Evolutionary conservation across 2,888 invertebrate species (phyloP).

Genomic region (Heteromyza rotundicornis): DNA sequence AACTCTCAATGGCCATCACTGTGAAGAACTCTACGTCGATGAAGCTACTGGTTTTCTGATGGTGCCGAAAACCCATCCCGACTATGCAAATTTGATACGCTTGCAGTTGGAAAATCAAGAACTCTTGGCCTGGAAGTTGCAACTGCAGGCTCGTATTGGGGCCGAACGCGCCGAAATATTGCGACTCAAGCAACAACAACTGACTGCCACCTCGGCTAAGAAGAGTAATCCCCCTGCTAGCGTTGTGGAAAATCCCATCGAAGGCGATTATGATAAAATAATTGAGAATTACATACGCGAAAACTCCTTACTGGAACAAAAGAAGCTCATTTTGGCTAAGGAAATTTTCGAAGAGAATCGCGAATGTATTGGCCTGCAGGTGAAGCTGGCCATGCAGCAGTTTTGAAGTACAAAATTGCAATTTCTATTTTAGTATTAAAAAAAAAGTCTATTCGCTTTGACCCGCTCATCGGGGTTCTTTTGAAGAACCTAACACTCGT

Average conservation of each 20-base stretch:
- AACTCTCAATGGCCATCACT: neutral
- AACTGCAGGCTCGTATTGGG: slow-evolving; percentile 73
- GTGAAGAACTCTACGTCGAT: slow-evolving; percentile 39
- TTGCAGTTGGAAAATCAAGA: slow-evolving; percentile 73
- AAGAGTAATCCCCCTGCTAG: slow-evolving; percentile 14
- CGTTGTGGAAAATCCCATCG: neutral
- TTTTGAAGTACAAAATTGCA: no score
- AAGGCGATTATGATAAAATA: slow-evolving; percentile 63
- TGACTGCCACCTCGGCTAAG: neutral
- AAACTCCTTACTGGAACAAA: slow-evolving; percentile 72
- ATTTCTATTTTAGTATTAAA: no score
- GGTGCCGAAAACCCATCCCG: slow-evolving; percentile 65
- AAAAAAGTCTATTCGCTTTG: no score
- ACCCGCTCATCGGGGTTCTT: no score
- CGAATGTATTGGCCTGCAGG: slow-evolving; percentile 74
- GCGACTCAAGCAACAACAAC: slow-evolving; percentile 66
- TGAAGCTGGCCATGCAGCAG: slow-evolving; percentile 66
- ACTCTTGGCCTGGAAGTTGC: slow-evolving; percentile 71
- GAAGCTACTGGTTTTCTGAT: slow-evolving; percentile 62
- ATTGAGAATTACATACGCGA: slow-evolving; percentile 68
- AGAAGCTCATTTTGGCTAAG: slow-evolving; percentile 70
- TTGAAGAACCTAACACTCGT: no score
- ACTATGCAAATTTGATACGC: slow-evolving; percentile 67
- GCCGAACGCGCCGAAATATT: slow-evolving; percentile 77
- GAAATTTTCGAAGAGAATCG: slow-evolving; percentile 77